Conservation (phyloP, 2,888 invertebrate species). For the Lycaena phlaeas region DNA sequence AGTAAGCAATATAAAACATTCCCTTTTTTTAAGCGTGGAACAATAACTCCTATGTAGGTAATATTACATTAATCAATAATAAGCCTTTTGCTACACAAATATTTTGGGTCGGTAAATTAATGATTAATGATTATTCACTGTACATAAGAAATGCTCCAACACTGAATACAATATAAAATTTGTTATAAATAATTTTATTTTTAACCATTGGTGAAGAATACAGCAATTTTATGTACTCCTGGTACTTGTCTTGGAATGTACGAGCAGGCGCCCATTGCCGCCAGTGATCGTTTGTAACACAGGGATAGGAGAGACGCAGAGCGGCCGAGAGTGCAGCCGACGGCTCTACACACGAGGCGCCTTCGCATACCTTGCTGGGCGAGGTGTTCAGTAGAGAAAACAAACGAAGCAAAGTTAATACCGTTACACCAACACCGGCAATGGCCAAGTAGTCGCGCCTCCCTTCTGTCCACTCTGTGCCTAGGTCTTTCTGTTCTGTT, state of each 20-base stretch:
- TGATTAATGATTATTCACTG: not conserved
- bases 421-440: slow-evolving; percentile 63
- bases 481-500: slow-evolving; percentile 68
- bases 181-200: slow-evolving; percentile 12
- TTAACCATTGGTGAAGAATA: slow-evolving; percentile 11
- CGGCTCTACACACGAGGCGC: slow-evolving; percentile 79
- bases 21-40: too few relatives aligned
- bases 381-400: slow-evolving; percentile 79
- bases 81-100: slow-evolving; percentile 1
- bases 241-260: slow-evolving; percentile 9
- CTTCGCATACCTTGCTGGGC: slow-evolving; percentile 88
- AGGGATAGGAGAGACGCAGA: slow-evolving; percentile 67
- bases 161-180: slow-evolving; percentile 16
- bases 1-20: too few relatives aligned
- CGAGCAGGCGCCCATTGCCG: slow-evolving; percentile 36
- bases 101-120: slow-evolving; percentile 1
- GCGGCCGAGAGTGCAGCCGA: slow-evolving; percentile 55
- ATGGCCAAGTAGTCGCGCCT: slow-evolving; percentile 70
- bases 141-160: slow-evolving; percentile 17
- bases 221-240: slow-evolving; percentile 16
- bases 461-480: slow-evolving; percentile 68
- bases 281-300: slow-evolving; percentile 68
- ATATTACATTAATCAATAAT: too few relatives aligned
- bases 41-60: too few relatives aligned
- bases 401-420: slow-evolving; percentile 77